Percentiles rank a stretch among this genome's conserved stretches.
These are phyloP conservation scores for Elachura formosa DNA, from an alignment of 2,113 vertebrate genomes.

Conservation along the genomic window DNA sequence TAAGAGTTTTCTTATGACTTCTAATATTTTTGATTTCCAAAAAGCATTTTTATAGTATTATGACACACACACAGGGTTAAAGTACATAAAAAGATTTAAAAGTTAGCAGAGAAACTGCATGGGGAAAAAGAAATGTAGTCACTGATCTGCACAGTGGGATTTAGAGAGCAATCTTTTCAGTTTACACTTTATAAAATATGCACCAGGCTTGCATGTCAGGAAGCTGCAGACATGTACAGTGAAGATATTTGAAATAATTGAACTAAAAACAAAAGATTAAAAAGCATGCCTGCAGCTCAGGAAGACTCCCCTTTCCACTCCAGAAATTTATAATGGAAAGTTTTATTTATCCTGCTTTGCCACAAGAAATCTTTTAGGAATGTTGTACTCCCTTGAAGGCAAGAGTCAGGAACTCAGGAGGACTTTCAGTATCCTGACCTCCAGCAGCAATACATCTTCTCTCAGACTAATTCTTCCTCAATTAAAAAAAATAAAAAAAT, in stretches of 20 bases:
- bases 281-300: constrained; percentile 23
- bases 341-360: constrained; percentile 24
- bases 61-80: constrained; percentile 32
- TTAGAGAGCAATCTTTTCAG: constrained; percentile 41
- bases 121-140: constrained; percentile 26
- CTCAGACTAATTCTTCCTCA: neutral
- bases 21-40: neutral
- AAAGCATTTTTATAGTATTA: neutral
- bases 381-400: neutral
- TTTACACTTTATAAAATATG: constrained; percentile 56
- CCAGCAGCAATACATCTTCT: neutral
- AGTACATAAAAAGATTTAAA: constrained; percentile 39
- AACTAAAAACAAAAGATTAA: constrained; percentile 55
- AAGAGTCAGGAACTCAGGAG: neutral
- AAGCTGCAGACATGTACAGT: constrained; percentile 43
- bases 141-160: constrained; percentile 50
- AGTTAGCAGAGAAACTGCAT: constrained; percentile 20
- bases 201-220: neutral
- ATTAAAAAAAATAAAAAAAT: no score
- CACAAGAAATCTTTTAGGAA: constrained; percentile 20
- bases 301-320: constrained; percentile 26
- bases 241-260: constrained; percentile 46
- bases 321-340: constrained; percentile 20
- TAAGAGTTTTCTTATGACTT: constrained; percentile 6
- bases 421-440: neutral